Percentiles rank a stretch among this genome's conserved stretches.
phyloP scores from a whole-genome alignment of 2,113 vertebrate species.

The Grammomys surdaster region DNA sequence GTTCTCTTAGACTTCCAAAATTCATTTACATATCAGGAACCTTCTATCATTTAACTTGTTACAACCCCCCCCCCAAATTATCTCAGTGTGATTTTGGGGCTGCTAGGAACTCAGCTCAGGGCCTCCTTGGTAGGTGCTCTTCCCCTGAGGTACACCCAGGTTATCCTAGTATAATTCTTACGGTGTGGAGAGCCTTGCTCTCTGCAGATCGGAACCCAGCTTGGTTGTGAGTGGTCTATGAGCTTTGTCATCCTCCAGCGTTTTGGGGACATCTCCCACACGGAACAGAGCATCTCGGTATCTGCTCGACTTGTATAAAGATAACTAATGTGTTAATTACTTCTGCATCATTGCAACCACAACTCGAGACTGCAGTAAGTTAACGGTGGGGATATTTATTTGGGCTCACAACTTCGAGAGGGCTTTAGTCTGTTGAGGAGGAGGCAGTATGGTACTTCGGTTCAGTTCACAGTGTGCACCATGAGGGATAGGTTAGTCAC shows the following conservation, averaged over 20 bases:
- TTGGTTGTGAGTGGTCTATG: too few relatives aligned
- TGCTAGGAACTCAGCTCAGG: background rate
- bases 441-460: background rate
- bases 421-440: background rate
- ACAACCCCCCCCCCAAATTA: background rate
- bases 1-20: constrained; percentile 14
- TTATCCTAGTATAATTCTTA: too few relatives aligned
- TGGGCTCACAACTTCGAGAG: too few relatives aligned
- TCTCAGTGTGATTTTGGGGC: background rate
- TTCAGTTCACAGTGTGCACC: background rate
- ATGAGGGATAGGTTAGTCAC: background rate
- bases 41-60: background rate
- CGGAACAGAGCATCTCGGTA: background rate
- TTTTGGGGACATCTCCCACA: background rate
- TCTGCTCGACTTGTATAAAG: background rate
- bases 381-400: background rate
- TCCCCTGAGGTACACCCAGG: background rate
- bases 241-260: background rate
- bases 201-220: background rate
- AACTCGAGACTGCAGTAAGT: background rate
- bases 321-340: background rate
- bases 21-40: background rate
- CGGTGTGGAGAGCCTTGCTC: background rate
- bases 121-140: background rate
- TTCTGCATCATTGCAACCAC: background rate